Conservation (phyloP, 2,888 invertebrate species). For the Meliscaeva auricollis region DNA sequence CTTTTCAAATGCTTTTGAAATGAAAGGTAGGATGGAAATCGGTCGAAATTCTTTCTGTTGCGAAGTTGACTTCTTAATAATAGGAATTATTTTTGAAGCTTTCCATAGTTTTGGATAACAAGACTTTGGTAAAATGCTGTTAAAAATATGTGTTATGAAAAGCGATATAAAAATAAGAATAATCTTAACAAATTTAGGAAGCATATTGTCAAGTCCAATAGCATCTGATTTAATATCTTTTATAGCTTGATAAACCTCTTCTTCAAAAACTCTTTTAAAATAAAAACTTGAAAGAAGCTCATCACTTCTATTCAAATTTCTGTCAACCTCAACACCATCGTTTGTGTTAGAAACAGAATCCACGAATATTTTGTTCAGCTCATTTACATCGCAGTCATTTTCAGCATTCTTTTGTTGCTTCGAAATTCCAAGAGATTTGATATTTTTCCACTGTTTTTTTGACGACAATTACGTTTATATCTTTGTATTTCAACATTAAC, state of each 20-base stretch:
- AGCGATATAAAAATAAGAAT: background rate
- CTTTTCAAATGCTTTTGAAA: background rate
- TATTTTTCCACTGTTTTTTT: background rate
- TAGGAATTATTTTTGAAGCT: background rate
- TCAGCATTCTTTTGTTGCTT: background rate
- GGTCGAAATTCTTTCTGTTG: background rate
- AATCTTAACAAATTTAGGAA: background rate
- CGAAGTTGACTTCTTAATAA: no score
- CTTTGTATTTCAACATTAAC: background rate
- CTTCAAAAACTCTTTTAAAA: background rate
- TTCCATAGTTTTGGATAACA: background rate
- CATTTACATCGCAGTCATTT: background rate
- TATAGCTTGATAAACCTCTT: background rate
- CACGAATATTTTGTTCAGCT: background rate
- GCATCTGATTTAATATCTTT: background rate
- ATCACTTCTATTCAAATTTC: background rate
- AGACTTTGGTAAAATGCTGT: background rate
- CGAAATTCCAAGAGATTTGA: background rate
- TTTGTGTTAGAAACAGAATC: background rate
- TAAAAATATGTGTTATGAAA: background rate
- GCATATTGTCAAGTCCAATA: background rate
- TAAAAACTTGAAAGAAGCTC: background rate
- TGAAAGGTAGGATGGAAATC: background rate
- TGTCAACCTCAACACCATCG: background rate
- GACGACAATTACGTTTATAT: background rate